A percentile compares a stretch with the other conserved stretches of the same genome.
Evolutionary conservation across 2,113 vertebrate genomes (phyloP).

Genomic region (Coregonus clupeaformis): DNA sequence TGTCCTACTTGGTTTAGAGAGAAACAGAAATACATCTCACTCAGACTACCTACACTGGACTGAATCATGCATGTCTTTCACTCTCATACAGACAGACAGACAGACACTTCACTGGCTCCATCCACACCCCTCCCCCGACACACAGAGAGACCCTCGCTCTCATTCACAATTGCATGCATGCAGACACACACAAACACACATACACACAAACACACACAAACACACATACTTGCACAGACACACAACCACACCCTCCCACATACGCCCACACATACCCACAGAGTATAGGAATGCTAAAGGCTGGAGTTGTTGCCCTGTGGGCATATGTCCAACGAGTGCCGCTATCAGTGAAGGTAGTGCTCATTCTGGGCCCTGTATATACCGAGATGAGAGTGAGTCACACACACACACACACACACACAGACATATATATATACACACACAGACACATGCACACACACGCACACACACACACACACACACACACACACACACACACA

Average conservation of each 20-base stretch:
- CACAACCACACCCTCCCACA: not conserved
- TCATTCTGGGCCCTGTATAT: too few relatives aligned
- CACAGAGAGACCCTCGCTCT: not conserved
- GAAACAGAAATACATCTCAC: constrained; percentile 3
- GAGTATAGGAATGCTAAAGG: not conserved
- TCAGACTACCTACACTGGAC: not conserved
- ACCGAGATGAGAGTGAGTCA: too few relatives aligned
- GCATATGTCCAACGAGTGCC: too few relatives aligned
- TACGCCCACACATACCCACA: too few relatives aligned
- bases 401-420: too few relatives aligned
- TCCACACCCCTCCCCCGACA: not conserved
- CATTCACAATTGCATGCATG: not conserved
- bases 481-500: too few relatives aligned
- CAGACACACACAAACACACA: too few relatives aligned
- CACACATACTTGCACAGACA: not conserved
- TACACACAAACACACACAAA: not conserved
- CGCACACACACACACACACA: too few relatives aligned
- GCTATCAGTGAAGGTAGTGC: too few relatives aligned
- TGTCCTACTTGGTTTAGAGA: not conserved
- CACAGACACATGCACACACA: too few relatives aligned
- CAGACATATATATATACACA: too few relatives aligned
- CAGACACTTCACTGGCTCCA: not conserved
- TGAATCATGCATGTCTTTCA: not conserved
- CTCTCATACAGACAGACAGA: not conserved
- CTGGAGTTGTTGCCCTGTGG: too few relatives aligned